Evolutionary conservation across 2,797 vertebrate species (phyloP), one percentile per base, ranked within the genome.

Genomic region (Meriones psammophilus): DNA sequence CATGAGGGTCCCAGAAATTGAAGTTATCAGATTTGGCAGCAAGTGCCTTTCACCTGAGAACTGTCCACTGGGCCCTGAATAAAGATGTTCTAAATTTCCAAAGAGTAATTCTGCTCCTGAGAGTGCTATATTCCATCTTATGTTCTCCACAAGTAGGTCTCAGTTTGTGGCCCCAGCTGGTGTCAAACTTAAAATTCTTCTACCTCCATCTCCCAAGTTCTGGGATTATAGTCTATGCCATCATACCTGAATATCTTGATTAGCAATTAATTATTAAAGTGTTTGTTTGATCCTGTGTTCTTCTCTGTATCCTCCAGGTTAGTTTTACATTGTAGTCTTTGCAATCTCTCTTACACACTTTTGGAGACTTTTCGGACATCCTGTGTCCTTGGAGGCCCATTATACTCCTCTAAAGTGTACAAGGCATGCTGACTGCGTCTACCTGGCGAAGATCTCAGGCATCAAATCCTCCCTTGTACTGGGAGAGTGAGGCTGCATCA

Each of bases 231-330:
- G 54, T 28, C 33, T 58, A 17, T 39, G n/a, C 26, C 15, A 30
- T 28, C 54, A 36, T 71, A n/a, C 66, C 5, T 8, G 14, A 73
- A 4, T 58, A 69, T 91, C 22, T 74, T 91, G 85, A 77, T 83
- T 94, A 74, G n/a, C 80, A 94, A 22, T 58, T 77, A n/a, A 81
- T 42, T 71, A 39, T 80, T 97, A 94, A 79, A 89, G 71, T 93
- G 62, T 89, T 91, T 69, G 66, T 93, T 46, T 88, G 8, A 8
- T 92, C n/a, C 4, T 79, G 0, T 89, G 58, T 42, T 89, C 77
- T 8, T 71, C 24, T 68, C 62, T 78, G 28, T 77, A 56, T 78
- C 14, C 24, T 76, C 20, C 95, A n/a, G 80, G 88, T 77, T 94
- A 24, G 7, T 83, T 92, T 92, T 24, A 79, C 26, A 30, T 17